A percentile compares a stretch with the other conserved stretches of the same genome.
These are phyloP conservation scores for Drosophila meridiana DNA, from an alignment of 2,888 invertebrate genomes.

Conservation along the genomic window DNA sequence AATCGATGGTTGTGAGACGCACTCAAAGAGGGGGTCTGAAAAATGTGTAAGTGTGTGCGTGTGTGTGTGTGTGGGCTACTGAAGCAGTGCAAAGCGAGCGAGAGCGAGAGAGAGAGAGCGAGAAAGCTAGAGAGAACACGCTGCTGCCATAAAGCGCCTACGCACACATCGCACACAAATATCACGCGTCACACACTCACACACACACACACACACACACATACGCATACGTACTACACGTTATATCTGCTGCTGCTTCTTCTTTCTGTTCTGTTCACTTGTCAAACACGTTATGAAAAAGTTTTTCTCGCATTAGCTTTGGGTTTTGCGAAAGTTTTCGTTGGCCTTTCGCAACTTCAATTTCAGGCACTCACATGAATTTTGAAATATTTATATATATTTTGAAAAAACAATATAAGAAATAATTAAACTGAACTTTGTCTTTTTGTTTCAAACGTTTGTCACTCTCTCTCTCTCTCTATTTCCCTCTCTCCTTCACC, in stretches of 20 bases:
- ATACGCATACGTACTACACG: constrained; percentile 36
- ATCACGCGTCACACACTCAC: constrained; percentile 11
- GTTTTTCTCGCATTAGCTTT: constrained; percentile 10
- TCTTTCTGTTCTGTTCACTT: constrained; percentile 17
- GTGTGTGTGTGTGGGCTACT: constrained; percentile 14
- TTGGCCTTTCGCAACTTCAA: background rate
- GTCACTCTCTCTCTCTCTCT: constrained; percentile 8
- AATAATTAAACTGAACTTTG: constrained; percentile 5
- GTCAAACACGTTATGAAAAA: constrained; percentile 40
- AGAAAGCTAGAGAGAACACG: constrained; percentile 11
- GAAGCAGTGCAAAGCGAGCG: constrained; percentile 22
- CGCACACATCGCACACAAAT: constrained; percentile 35
- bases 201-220: constrained; percentile 1
- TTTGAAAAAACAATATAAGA: background rate
- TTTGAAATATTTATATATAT: background rate
- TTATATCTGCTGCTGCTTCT: constrained; percentile 25
- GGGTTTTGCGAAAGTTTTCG: constrained; percentile 1
- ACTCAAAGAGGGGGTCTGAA: constrained; percentile 41
- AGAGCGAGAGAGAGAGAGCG: constrained; percentile 1
- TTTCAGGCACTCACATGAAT: constrained; percentile 12
- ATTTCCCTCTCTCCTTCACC: background rate
- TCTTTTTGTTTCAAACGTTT: constrained; percentile 18
- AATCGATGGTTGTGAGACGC: constrained; percentile 71
- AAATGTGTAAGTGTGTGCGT: constrained; percentile 3
- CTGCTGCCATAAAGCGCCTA: constrained; percentile 33